Base-by-base conservation (phyloP, 2,888 invertebrate species). In the Mesochorus sp. region DNA sequence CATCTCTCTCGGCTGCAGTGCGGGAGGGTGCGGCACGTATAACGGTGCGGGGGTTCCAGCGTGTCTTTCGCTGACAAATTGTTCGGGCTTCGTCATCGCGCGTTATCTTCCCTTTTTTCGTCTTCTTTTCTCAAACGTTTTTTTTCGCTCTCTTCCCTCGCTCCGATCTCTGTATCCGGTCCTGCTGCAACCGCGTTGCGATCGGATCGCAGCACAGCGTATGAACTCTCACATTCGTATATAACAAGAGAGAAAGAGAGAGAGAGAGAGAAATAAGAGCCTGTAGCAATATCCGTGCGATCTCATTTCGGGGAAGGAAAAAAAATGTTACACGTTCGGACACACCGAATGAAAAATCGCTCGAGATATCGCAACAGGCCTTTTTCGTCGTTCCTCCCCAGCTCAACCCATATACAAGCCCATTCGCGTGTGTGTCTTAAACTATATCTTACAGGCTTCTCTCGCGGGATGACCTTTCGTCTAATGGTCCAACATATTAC, bases 61-160 rank as follows among this genome's bases (percentile, higher is more conserved):
- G n/a, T 5, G 59, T 72, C 67, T 47, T 68, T 80, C 80, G 77
- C 83, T 85, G 85, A 87, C 84, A 87, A 87, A 87, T 85, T 83
- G 83, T 83, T 81, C 83, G 78, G 76, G 83, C 83, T 82, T 83
- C 84, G 82, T 84, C 84, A 85, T 78, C 70, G 74, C 62, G 1
- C 17, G 19, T 24, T 34, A 17, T 66, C 10, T 31, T 24, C 24
- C 5, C 28, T n/a, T n/a, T n/a, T n/a, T n/a, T n/a, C 44, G 2
- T n/a, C 24, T n/a, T 51, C 62, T 62, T 73, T 77, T 77, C 73
- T 55, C 68, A 64, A 74, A 70, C 57, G 47, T 62, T 61, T 5
- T 17, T 28, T 51, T 44, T 26, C 44, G 28, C 31, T 10, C 31
- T 51, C 17, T 17, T 31, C 44, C 53, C 44, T 51, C 14, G 37